Evolutionary conservation across 2,113 vertebrate species (phyloP).

Genomic region (Otis tarda): DNA sequence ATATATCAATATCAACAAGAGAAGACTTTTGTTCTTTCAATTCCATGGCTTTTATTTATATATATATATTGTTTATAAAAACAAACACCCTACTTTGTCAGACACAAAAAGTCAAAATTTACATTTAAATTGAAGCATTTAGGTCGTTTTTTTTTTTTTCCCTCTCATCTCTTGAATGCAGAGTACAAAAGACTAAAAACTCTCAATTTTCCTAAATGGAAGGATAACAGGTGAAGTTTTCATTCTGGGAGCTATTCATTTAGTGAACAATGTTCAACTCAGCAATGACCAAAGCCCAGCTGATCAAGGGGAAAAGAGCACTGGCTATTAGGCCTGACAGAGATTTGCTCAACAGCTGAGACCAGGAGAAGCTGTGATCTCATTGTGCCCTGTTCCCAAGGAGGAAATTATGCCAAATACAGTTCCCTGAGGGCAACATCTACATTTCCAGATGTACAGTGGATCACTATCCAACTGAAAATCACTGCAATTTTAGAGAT

Average conservation of each 20-base stretch:
- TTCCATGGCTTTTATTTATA: conserved; percentile 24
- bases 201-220: conserved; percentile 59
- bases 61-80: conserved; percentile 35
- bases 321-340: neutral
- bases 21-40: neutral
- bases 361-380: conserved; percentile 18
- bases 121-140: conserved; percentile 69
- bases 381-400: neutral
- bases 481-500: conserved; percentile 10
- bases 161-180: conserved; percentile 18
- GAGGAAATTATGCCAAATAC: neutral
- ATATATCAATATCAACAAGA: conserved; percentile 27
- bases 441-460: conserved; percentile 10
- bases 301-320: conserved; percentile 35
- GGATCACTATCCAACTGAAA: neutral
- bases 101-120: conserved; percentile 69
- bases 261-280: conserved; percentile 20
- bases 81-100: conserved; percentile 53
- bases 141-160: neutral
- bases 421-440: neutral
- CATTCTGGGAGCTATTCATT: conserved; percentile 47
- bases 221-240: conserved; percentile 51
- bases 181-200: conserved; percentile 49
- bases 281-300: neutral
- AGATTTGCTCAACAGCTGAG: conserved; percentile 43